phyloP scores from a whole-genome alignment of 1,140 invertebrate genomes.

The Hirudo medicinalis region DNA sequence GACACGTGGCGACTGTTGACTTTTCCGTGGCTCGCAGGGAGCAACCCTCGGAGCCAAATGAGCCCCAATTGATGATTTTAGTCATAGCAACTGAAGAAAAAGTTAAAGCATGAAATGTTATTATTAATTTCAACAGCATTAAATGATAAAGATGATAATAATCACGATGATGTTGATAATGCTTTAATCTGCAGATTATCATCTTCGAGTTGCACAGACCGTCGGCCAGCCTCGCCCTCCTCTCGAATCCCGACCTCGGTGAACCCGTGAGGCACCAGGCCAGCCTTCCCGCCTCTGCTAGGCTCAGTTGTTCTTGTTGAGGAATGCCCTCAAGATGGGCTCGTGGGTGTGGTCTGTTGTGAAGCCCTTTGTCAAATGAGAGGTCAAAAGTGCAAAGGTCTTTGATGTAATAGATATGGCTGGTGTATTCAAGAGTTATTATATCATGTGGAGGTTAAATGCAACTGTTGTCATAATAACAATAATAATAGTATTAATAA shows the following conservation, averaged over 20 bases:
- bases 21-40: too few species aligned
- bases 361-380: constrained; percentile 20
- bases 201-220: constrained; percentile 10
- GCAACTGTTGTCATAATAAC: too few species aligned
- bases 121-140: not conserved
- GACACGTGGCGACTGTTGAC: too few species aligned
- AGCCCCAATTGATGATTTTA: constrained; percentile 12
- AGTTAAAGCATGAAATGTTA: not conserved
- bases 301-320: constrained; percentile 13
- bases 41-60: too few species aligned
- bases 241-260: not conserved
- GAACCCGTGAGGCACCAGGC: constrained; percentile 10
- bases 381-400: too few species aligned
- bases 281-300: constrained; percentile 5
- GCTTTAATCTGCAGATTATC: not conserved
- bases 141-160: not conserved
- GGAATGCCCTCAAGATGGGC: constrained; percentile 12
- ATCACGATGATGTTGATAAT: not conserved
- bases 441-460: too few species aligned
- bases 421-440: too few species aligned
- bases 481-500: too few species aligned
- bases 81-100: not conserved
- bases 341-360: constrained; percentile 17
- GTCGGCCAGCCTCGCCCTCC: not conserved
- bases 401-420: too few species aligned